A percentile compares a stretch with the other conserved stretches of the same genome.
Evolutionary conservation across 2,797 vertebrate genomes (phyloP).

Genomic region (Heliangelus exortis): DNA sequence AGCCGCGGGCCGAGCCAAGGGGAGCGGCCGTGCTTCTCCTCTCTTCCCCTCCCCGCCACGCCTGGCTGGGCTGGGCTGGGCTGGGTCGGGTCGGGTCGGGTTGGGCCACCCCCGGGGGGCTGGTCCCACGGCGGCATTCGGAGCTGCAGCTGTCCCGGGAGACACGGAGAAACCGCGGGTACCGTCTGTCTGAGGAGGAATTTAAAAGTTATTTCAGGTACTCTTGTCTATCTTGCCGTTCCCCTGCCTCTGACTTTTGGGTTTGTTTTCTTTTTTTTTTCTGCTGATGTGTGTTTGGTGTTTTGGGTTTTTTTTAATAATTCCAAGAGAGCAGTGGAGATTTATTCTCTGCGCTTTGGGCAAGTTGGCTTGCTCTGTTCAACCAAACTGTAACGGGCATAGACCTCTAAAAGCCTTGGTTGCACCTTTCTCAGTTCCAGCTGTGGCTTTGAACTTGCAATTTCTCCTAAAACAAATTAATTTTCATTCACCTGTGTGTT

Average conservation of each 20-base stretch:
- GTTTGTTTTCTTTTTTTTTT: background rate
- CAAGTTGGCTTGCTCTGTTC: background rate
- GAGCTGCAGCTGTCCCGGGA: background rate
- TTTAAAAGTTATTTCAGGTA: conserved; percentile 35
- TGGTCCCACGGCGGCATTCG: background rate
- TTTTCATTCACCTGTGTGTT: conserved; percentile 3
- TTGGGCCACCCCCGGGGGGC: background rate
- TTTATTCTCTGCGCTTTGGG: background rate
- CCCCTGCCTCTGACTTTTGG: background rate
- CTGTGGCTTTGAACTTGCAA: background rate
- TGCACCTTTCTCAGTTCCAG: background rate
- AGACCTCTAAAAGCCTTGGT: background rate
- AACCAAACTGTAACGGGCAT: background rate
- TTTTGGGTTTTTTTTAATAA: background rate
- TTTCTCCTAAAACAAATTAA: background rate
- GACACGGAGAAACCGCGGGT: background rate
- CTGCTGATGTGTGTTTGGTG: too few species aligned
- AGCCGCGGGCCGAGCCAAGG: background rate
- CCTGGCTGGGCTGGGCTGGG: background rate
- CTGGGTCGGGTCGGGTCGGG: too few species aligned
- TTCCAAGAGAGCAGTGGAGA: background rate
- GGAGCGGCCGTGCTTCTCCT: background rate
- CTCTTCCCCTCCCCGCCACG: background rate
- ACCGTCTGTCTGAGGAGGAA: background rate
- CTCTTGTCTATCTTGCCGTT: background rate